Evolutionary conservation across 2,888 invertebrate genomes (phyloP).

Genomic region (Corythucha ciliata): DNA sequence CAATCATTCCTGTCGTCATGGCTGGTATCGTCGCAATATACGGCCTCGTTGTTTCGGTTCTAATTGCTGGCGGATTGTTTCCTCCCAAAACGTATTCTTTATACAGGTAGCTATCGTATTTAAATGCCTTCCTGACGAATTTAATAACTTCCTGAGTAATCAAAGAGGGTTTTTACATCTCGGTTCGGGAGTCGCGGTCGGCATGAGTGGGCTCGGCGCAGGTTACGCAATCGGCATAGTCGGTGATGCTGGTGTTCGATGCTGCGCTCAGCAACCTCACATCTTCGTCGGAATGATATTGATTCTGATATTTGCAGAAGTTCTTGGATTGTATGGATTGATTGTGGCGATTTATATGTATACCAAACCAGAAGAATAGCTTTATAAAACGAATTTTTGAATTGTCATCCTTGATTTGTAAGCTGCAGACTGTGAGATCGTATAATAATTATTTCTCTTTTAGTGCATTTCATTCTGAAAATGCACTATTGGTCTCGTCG

Average conservation of each 20-base stretch:
- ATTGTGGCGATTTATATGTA: slow-evolving; percentile 99
- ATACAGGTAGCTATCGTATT: slow-evolving; percentile 45
- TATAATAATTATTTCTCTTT: too few relatives aligned
- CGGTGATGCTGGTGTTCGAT: slow-evolving; percentile 97
- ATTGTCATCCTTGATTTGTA: too few relatives aligned
- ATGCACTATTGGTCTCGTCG: too few relatives aligned
- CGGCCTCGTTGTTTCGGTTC: slow-evolving; percentile 95
- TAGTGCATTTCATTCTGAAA: too few relatives aligned
- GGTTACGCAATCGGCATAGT: slow-evolving; percentile 99
- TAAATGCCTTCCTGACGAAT: neutral
- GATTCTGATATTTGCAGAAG: slow-evolving; percentile 99
- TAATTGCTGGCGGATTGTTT: slow-evolving; percentile 79
- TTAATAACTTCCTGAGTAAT: too few relatives aligned
- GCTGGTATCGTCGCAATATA: slow-evolving; percentile 99
- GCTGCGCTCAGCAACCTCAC: slow-evolving; percentile 98
- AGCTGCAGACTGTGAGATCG: too few relatives aligned
- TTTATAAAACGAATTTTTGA: too few relatives aligned
- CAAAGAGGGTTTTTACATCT: slow-evolving; percentile 91
- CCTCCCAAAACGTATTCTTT: slow-evolving; percentile 51
- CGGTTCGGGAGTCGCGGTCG: slow-evolving; percentile 94
- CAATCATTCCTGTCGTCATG: slow-evolving; percentile 99
- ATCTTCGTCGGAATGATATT: slow-evolving; percentile 99
- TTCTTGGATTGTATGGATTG: slow-evolving; percentile 99
- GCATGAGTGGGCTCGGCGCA: slow-evolving; percentile 94
- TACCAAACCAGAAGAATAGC: too few relatives aligned